Percentiles rank a stretch among this genome's conserved stretches.
Conservation (phyloP, 1,140 invertebrate genomes). For the Drosophila carrolli region DNA sequence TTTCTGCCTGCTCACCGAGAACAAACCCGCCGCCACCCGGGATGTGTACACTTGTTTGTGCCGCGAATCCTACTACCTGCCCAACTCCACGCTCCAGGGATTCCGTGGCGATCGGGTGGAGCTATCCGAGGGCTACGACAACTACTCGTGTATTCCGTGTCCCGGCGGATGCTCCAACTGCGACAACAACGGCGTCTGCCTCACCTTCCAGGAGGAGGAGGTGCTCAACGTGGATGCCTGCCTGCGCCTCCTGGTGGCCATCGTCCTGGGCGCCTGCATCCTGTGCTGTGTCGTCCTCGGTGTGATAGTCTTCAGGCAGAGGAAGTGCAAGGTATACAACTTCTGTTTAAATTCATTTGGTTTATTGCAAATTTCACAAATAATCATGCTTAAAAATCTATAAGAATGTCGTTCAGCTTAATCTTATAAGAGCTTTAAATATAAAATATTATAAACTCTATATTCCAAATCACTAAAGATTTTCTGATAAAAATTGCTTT, state of each 20-base stretch:
- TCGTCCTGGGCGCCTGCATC: slow-evolving; percentile 90
- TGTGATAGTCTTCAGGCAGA: slow-evolving; percentile 89
- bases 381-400: too few species aligned
- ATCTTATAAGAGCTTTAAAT: too few species aligned
- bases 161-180: slow-evolving; percentile 86
- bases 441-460: too few species aligned
- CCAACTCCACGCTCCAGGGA: slow-evolving; percentile 84
- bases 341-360: too few species aligned
- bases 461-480: too few species aligned
- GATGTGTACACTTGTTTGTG: slow-evolving; percentile 85
- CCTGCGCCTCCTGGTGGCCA: slow-evolving; percentile 88
- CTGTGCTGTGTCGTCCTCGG: slow-evolving; percentile 89
- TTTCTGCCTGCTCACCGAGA: slow-evolving; percentile 79
- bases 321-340: slow-evolving; percentile 91
- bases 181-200: slow-evolving; percentile 86
- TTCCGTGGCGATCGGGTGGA: slow-evolving; percentile 85
- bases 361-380: too few species aligned
- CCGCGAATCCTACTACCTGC: slow-evolving; percentile 85
- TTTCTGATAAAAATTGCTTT: too few species aligned
- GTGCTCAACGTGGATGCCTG: slow-evolving; percentile 86
- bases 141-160: slow-evolving; percentile 87
- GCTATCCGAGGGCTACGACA: slow-evolving; percentile 78
- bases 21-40: slow-evolving; percentile 59
- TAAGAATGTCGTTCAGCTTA: too few species aligned
- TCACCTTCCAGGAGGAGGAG: slow-evolving; percentile 84